These are phyloP conservation scores for Nycticebus coucang DNA, from an alignment of 2,113 vertebrate species.

Conservation along the genomic window DNA sequence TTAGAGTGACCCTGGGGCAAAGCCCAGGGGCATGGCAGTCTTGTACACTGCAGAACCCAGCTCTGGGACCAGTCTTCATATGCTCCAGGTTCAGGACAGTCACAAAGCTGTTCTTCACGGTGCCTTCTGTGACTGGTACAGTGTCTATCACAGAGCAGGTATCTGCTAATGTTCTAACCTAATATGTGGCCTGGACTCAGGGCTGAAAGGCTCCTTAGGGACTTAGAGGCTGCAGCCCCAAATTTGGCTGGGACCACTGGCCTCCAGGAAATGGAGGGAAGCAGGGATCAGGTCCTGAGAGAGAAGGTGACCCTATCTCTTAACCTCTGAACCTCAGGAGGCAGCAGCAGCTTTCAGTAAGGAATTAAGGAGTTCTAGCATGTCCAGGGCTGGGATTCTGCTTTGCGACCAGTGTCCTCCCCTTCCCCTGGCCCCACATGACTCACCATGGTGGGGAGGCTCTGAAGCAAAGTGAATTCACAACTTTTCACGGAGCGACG, in stretches of 20 bases:
- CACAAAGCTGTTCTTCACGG: neutral
- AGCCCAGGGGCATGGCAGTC: neutral
- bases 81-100: neutral
- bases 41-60: neutral
- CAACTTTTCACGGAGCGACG: neutral
- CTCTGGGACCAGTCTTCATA: neutral
- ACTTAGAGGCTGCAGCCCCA: neutral
- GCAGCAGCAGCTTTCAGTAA: neutral
- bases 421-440: neutral
- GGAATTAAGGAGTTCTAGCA: neutral
- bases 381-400: neutral
- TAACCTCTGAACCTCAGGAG: neutral
- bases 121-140: neutral
- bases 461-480: neutral
- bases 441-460: slow-evolving; percentile 74
- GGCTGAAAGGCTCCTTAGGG: neutral
- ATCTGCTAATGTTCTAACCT: neutral
- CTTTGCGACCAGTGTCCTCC: neutral
- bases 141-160: neutral
- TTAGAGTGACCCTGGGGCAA: neutral
- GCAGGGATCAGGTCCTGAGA: neutral
- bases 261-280: neutral
- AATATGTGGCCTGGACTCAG: neutral
- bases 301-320: neutral
- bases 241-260: neutral